These are phyloP conservation scores for Sarcophilus harrisii DNA, from an alignment of 2,797 vertebrate species.

Conservation along the genomic window DNA sequence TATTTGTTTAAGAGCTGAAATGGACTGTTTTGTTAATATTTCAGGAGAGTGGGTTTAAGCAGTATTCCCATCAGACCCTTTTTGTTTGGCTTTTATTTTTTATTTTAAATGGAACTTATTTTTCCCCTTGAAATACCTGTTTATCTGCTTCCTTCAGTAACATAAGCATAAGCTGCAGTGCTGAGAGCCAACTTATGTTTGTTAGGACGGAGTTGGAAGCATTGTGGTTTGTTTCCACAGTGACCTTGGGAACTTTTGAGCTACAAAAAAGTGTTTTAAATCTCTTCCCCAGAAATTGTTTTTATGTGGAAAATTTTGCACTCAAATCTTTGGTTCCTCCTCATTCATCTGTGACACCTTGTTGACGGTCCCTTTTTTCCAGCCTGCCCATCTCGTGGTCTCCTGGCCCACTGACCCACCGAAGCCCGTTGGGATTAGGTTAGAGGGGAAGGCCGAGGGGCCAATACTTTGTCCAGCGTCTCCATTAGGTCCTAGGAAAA, in stretches of 20 bases:
- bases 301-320: constrained; percentile 75
- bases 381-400: constrained; percentile 79
- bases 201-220: constrained; percentile 48
- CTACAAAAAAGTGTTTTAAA: constrained; percentile 61
- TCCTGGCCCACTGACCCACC: constrained; percentile 76
- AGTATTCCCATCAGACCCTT: constrained; percentile 39
- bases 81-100: constrained; percentile 54
- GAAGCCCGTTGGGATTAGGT: constrained; percentile 82
- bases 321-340: constrained; percentile 68
- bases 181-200: constrained; percentile 43
- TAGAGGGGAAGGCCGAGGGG: constrained; percentile 79
- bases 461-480: constrained; percentile 82
- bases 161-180: background rate
- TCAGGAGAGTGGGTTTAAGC: constrained; percentile 42
- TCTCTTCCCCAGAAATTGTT: constrained; percentile 57
- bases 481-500: constrained; percentile 88
- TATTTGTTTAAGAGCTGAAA: constrained; percentile 68
- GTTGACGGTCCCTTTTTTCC: constrained; percentile 77
- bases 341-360: constrained; percentile 76
- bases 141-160: constrained; percentile 51
- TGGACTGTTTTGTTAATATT: constrained; percentile 34
- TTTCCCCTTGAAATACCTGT: constrained; percentile 26
- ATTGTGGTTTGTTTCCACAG: constrained; percentile 68
- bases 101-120: constrained; percentile 43
- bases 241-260: constrained; percentile 62